phyloP scores from a whole-genome alignment of 2,113 vertebrate species.

The Edolisoma coerulescens region DNA sequence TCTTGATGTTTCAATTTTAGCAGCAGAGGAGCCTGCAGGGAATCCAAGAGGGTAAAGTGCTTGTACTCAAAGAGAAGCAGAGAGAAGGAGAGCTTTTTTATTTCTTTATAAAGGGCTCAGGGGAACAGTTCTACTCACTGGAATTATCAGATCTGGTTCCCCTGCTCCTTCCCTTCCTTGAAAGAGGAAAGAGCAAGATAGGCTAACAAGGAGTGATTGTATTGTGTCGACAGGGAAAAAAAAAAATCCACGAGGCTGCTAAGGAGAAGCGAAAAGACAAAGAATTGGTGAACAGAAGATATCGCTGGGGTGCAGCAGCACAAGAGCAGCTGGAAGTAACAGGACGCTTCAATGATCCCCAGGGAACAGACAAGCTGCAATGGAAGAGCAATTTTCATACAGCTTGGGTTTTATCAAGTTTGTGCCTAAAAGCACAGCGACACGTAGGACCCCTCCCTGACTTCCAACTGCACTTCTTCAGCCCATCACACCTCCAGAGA shows the following conservation, averaged over 20 bases:
- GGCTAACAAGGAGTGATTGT: conserved; percentile 29
- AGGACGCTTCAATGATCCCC: neutral
- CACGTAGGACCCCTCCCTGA: accelerated
- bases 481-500: neutral
- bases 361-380: neutral
- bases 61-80: conserved; percentile 63
- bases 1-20: conserved; percentile 74
- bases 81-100: conserved; percentile 64
- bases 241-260: neutral
- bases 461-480: neutral
- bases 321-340: neutral
- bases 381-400: neutral
- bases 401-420: neutral
- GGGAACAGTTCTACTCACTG: conserved; percentile 54
- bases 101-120: conserved; percentile 63
- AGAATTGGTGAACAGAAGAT: neutral
- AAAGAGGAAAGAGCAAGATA: conserved; percentile 25
- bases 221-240: neutral
- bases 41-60: conserved; percentile 66
- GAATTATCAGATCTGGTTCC: conserved; percentile 63
- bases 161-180: conserved; percentile 35
- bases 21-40: conserved; percentile 67
- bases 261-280: neutral
- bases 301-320: neutral
- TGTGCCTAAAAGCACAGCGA: neutral